These are phyloP conservation scores for Microplitis mediator DNA, from an alignment of 1,140 invertebrate genomes.

Conservation along the genomic window DNA sequence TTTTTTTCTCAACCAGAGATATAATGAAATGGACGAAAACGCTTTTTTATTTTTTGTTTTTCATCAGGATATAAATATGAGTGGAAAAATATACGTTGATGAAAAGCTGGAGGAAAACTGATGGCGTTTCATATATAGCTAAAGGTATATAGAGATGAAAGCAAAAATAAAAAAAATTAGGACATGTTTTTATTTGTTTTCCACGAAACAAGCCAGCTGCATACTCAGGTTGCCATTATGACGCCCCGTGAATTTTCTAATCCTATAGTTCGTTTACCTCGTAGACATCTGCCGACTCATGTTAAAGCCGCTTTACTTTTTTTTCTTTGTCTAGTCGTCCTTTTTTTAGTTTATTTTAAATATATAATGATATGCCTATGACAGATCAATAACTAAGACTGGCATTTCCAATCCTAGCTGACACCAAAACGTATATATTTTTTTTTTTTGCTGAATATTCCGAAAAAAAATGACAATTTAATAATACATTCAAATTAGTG, in stretches of 20 bases:
- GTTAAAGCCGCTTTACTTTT: not conserved
- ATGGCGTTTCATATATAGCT: too few species aligned
- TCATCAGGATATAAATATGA: not conserved
- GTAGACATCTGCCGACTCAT: slow-evolving; percentile 1
- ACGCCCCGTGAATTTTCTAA: not conserved
- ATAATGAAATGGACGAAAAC: too few species aligned
- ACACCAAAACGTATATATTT: not conserved
- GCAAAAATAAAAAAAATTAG: not conserved
- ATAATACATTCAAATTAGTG: too few species aligned
- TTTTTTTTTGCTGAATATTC: too few species aligned
- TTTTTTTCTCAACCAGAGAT: too few species aligned
- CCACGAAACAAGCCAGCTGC: not conserved
- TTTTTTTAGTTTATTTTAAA: too few species aligned
- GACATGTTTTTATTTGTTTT: slow-evolving; percentile 4
- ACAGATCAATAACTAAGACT: not conserved
- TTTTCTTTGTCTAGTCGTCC: not conserved
- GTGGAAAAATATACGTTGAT: not conserved
- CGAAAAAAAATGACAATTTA: too few species aligned
- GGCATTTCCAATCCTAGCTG: too few species aligned
- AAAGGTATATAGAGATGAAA: not conserved
- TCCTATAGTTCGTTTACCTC: not conserved
- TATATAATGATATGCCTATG: not conserved
- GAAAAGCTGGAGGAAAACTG: not conserved
- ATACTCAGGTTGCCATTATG: not conserved
- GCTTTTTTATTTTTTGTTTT: not conserved